A percentile compares a stretch with the other conserved stretches of the same genome.
phyloP scores from a whole-genome alignment of 1,140 invertebrate genomes.

The Bombus confusus region DNA sequence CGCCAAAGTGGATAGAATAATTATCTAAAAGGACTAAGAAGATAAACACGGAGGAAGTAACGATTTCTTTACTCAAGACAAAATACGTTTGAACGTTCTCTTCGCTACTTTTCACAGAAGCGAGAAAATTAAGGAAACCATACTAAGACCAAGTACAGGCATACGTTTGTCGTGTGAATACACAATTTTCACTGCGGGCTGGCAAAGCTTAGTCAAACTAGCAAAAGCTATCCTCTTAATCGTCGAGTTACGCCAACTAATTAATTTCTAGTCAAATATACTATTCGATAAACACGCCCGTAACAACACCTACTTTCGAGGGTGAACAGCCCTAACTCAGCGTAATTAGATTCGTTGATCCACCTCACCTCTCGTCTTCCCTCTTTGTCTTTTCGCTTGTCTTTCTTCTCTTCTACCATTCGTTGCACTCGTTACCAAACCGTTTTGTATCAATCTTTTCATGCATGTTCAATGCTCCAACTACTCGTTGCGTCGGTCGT shows the following conservation, averaged over 20 bases:
- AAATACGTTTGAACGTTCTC: not conserved
- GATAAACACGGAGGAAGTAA: not conserved
- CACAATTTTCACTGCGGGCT: not conserved
- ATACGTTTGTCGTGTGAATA: not conserved
- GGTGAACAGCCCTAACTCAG: not conserved
- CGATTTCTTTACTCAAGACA: not conserved
- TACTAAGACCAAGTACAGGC: not conserved
- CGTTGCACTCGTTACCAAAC: not conserved
- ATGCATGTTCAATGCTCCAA: not conserved
- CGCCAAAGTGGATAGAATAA: not conserved
- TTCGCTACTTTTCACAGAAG: not conserved
- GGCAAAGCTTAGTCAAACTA: no score
- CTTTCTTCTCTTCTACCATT: not conserved
- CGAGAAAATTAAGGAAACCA: not conserved
- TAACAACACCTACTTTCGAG: not conserved
- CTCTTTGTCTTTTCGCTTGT: no score
- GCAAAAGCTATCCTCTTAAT: not conserved
- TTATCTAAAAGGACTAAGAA: not conserved
- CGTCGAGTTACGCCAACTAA: not conserved
- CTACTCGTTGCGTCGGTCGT: not conserved
- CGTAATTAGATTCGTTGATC: slow-evolving; percentile 32
- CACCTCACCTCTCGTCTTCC: no score
- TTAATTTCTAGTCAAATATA: slow-evolving; percentile 24
- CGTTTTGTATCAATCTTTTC: not conserved
- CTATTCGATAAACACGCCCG: not conserved